Evolutionary conservation across 2,113 vertebrate species (phyloP), one percentile per base, ranked within the genome.

Genomic region (Brienomyrus brachyistius): DNA sequence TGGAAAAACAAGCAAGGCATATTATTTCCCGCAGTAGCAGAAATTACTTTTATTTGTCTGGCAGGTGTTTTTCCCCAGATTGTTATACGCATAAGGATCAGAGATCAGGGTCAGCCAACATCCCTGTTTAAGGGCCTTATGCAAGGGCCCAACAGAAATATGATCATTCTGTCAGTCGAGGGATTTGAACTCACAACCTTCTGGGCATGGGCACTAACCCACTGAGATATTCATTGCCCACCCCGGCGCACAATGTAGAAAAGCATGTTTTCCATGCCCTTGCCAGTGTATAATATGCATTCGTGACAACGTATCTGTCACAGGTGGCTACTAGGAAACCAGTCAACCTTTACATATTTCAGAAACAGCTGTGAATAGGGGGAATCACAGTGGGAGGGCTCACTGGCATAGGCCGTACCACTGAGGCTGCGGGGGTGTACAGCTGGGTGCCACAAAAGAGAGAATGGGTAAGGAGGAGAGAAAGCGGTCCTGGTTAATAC

Each of bases 281-380:
- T 11, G n/a, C 62, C n/a, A 27, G 62, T 70, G 27, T 70, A 70
- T 27, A 70, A 70, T 27, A 70, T 70, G 62, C 62, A 70, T 70
- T 31, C 31, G 27, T 70, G 62, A 70, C 62, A 70, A 70, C 10
- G 62, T 31, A 43, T 80, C 74, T 80, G 74, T 80, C 15, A 43
- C 74, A 80, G 74, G 87, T 82, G 90, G 91, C 48, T 48, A 51
- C 48, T 31, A 86, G 83, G 83, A 48, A 86, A 86, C 21, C 48
- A 27, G 45, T 31, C 74, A 40, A 40, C 74, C 13, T 80, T 43
- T 80, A 80, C 74, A 43, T 43, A 80, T 7, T 80, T 43, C 40
- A 43, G 74, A 43, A 80, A 43, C 74, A 40, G 74, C 35, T 23
- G 45, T 19, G 21, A 51, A n/a, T 86, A 27, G 23, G 47, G 19